Evolutionary conservation across 1,140 invertebrate species (phyloP), one percentile per base, ranked within the genome.

Genomic region (Leguminivora glycinivorella): DNA sequence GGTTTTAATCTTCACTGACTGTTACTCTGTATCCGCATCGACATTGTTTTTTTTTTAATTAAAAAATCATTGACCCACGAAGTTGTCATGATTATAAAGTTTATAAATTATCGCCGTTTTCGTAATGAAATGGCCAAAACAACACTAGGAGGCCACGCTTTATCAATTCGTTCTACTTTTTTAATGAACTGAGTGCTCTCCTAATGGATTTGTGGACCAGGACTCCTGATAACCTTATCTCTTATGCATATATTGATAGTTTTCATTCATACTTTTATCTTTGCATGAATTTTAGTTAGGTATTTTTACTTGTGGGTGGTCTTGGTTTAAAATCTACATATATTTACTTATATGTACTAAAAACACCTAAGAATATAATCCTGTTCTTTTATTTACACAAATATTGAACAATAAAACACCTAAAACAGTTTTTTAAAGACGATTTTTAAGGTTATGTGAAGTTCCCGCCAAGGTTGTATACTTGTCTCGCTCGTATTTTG

Each of bases 121-220:
- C 4, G 47, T 17, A 63, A 31, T 29, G 29, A 63, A 63, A 17
- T 63, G 25, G 29, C 3, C 58, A 63, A 34, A 29, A 63, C 58
- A 63, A 60, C n/a, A 52, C 56, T 25, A 63, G 58, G 25, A 17
- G 58, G 58, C 26, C 58, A 9, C 6, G 56, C 29, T 63, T 56
- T 58, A 58, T 58, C 56, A 58, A 25, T 4, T 17, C 4, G 58
- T 63, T 31, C 58, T 29, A 63, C n/a, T 52, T 63, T 63, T 63
- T 63, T 17, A 63, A 63, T 63, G 58, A 63, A 14, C 14, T 22
- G 47, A 22, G 0, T 9, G 19, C 22, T 52, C 19, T 52, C 43
- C 10, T 52, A 52, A 52, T 52, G 19, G 19, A 22, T 52, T 52
- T 22, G 17, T 52, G 43, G 5, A 52, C 47, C 47, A 9, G 19